Evolutionary conservation across 2,888 invertebrate species (phyloP).

Genomic region (Agrotis segetum): DNA sequence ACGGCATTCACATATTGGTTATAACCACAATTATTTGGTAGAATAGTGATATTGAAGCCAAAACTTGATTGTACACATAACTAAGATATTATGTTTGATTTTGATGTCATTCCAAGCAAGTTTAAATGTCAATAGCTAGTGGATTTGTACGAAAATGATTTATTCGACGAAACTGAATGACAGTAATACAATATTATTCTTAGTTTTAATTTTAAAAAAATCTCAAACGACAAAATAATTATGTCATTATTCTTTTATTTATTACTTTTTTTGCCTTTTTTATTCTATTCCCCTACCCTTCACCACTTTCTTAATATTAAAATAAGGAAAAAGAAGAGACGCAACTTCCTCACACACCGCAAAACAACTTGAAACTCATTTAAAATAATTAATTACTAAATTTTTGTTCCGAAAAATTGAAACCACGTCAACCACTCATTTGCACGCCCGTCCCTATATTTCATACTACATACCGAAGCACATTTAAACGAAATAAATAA

Average conservation of each 20-base stretch:
- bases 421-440: constrained; percentile 19
- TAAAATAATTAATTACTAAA: no score
- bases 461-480: not conserved
- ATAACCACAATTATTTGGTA: constrained; percentile 34
- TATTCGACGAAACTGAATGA: no score
- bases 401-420: constrained; percentile 7
- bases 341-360: not conserved
- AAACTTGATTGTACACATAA: constrained; percentile 22
- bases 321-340: no score
- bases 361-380: not conserved
- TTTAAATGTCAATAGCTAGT: not conserved
- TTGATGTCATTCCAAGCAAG: constrained; percentile 3
- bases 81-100: constrained; percentile 7
- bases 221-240: no score
- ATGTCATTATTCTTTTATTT: no score
- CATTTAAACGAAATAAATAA: constrained; percentile 25
- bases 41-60: constrained; percentile 12
- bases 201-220: no score
- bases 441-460: constrained; percentile 28
- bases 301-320: no score
- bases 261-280: no score
- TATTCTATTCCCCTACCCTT: no score
- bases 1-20: constrained; percentile 29
- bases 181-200: no score
- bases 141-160: not conserved